Evolutionary conservation across 2,113 vertebrate genomes (phyloP), one percentile per base, ranked within the genome.

Genomic region (Notothenia coriiceps): DNA sequence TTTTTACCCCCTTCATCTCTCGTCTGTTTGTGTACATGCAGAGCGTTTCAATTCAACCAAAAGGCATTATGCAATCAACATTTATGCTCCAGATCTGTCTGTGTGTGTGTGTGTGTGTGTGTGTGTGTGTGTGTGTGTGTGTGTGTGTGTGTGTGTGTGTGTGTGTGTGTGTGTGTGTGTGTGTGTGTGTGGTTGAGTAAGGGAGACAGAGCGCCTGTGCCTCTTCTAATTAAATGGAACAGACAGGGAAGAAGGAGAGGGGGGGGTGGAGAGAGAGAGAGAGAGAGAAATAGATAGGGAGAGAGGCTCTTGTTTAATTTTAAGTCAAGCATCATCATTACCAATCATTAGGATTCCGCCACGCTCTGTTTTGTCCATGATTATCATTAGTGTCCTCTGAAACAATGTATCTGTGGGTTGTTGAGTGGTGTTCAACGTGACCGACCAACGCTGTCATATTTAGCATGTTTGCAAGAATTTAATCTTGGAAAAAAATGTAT

Each of bases 171-270:
- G 65, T 68, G 1, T 46, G 43, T 9, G 63, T 33, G 44, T 60
- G 54, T 78, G 61, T 33, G 44, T 60, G 54, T 78, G 61, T 35
- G 35, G 52, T 51, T 72, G 82, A 54, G 15, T 50, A 69, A 67
- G 43, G 46, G 68, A 67, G 65, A 74, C 29, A 11, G 43, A 55
- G 44, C 74, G 52, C 61, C 55, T 54, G 59, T 57, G 79, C 61
- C 72, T 74, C 63, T 78, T 69, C 55, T 64, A 83, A 87, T 89
- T 83, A 80, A 80, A 60, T 61, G 14, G 75, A 78, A 68, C 2
- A 6, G 59, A 47, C 2, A 6, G 59, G 43, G 20, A 77, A 59
- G 51, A 44, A 55, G 18, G 7, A 5, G 18, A 14, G 20, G 10
- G 18, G 3, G 0, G 13, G 0, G 18, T 8, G 49, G 12, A 50